Percentiles rank a stretch among this genome's conserved stretches.
These are phyloP conservation scores for Drosophila persimilis DNA, from an alignment of 1,140 invertebrate genomes.

Conservation along the genomic window DNA sequence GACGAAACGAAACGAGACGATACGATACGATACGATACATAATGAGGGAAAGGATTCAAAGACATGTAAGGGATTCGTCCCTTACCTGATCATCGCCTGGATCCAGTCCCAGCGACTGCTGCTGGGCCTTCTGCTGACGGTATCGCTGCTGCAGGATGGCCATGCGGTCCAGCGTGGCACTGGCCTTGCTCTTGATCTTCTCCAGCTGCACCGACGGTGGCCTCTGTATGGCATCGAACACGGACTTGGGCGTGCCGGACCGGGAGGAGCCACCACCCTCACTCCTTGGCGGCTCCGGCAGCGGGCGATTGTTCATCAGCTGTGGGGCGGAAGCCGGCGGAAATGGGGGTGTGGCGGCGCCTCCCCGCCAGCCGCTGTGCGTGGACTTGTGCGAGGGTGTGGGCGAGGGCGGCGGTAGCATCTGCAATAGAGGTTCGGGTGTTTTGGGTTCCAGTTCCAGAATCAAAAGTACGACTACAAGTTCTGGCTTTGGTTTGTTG, in stretches of 20 bases:
- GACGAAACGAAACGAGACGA: constrained; percentile 52
- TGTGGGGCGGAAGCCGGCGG: not conserved
- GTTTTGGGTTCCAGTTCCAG: constrained; percentile 32
- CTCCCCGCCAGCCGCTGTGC: constrained; percentile 59
- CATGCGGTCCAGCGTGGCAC: constrained; percentile 80
- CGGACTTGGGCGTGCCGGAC: constrained; percentile 77
- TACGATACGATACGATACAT: constrained; percentile 31
- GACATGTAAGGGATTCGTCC: constrained; percentile 12
- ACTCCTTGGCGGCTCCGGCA: constrained; percentile 79
- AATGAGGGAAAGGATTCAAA: constrained; percentile 14
- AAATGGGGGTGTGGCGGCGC: constrained; percentile 24
- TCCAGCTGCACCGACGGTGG: constrained; percentile 81
- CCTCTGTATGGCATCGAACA: constrained; percentile 77
- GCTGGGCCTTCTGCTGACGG: constrained; percentile 85
- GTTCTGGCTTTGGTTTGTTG: constrained; percentile 17
- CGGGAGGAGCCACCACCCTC: constrained; percentile 70
- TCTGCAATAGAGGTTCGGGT: constrained; percentile 60
- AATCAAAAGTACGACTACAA: no score
- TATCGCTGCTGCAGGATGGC: constrained; percentile 86
- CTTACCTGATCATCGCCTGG: constrained; percentile 82
- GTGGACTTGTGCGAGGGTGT: constrained; percentile 71
- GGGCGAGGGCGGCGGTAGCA: constrained; percentile 72
- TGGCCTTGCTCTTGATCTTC: constrained; percentile 82
- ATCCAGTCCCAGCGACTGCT: constrained; percentile 46
- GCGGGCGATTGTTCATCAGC: constrained; percentile 73